Evolutionary conservation across 1,140 invertebrate genomes (phyloP), one percentile per base, ranked within the genome.

Genomic region (Atta colombica): DNA sequence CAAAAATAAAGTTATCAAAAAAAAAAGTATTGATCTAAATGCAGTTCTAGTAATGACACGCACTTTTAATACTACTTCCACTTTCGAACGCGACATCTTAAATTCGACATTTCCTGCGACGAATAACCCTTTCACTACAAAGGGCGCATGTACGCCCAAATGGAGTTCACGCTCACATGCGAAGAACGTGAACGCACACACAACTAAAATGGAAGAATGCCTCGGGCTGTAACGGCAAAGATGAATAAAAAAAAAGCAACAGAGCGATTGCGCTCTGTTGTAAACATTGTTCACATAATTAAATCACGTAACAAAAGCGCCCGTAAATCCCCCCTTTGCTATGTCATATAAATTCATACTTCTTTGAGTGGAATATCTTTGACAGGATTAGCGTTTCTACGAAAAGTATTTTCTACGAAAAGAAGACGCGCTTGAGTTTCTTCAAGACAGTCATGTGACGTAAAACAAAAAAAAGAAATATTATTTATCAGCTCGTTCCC

Each of bases 41-140:
- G n/a, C 35, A 39, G 7, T 60, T 10, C 49, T 16, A 4, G 49
- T 66, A 35, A 16, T 21, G 31, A 69, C 25, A 28, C 35, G 10
- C 14, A 66, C 78, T 71, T 71, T 71, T 71, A 81, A 81, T 60
- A 45, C 28, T 3, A 35, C 35, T n/a, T 45, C 51, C 51, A 60
- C 65, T 81, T 60, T 81, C 65, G 35, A 39, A 49, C 78, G 65
- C 51, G 78, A 81, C 78, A 58, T 81, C 66, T 71, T 81, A 81
- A 81, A 81, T 81, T 81, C 35, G 78, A 81, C 78, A 39, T 81
- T 81, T 81, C 51, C 78, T 81, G 78, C 78, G 78, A 71, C 78
- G 65, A 71, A 58, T 71, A 81, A 81, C 78, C 65, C 77, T 81
- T 81, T 71, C 77, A n/a, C 65, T 51, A 71, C 21, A 71, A 81